phyloP scores from a whole-genome alignment of 2,797 vertebrate genomes.

The Urophycis tenuis region DNA sequence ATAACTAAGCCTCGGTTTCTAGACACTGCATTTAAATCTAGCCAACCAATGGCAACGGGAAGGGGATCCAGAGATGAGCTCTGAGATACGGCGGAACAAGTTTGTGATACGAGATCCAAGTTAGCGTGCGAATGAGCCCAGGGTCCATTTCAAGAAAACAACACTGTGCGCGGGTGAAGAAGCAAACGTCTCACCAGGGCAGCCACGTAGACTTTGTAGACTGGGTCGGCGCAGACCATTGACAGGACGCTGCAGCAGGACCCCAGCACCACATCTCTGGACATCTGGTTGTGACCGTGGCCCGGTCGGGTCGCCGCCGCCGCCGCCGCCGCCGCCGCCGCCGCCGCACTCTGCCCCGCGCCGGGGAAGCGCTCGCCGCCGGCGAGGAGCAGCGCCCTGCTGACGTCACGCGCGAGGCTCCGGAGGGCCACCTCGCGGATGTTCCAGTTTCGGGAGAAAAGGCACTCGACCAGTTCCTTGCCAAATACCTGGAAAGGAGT shows the following conservation, averaged over 20 bases:
- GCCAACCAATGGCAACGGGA: too few species aligned
- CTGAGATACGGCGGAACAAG: too few species aligned
- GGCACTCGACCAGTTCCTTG: conserved; percentile 83
- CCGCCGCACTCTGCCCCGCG: conserved; percentile 30
- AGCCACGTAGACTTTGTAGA: conserved; percentile 90
- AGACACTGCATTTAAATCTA: too few species aligned
- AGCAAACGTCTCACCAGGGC: conserved; percentile 77
- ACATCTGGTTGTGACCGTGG: conserved; percentile 65
- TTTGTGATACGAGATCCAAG: too few species aligned
- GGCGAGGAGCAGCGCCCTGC: conserved; percentile 80
- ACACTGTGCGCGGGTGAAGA: not conserved
- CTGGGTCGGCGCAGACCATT: conserved; percentile 85
- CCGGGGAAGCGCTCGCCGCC: conserved; percentile 78
- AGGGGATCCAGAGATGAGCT: too few species aligned
- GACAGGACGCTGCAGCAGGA: conserved; percentile 84
- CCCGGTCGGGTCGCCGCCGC: conserved; percentile 48
- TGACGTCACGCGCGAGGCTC: conserved; percentile 84
- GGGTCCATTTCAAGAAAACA: too few species aligned
- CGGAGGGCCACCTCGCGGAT: conserved; percentile 85
- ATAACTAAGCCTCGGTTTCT: too few species aligned
- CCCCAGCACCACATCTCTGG: conserved; percentile 81
- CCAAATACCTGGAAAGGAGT: conserved; percentile 74
- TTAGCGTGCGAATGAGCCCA: too few species aligned
- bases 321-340: conserved; percentile 71
- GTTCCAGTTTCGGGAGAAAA: conserved; percentile 90